These are phyloP conservation scores for Furnarius figulus DNA, from an alignment of 2,113 vertebrate species.

Conservation along the genomic window DNA sequence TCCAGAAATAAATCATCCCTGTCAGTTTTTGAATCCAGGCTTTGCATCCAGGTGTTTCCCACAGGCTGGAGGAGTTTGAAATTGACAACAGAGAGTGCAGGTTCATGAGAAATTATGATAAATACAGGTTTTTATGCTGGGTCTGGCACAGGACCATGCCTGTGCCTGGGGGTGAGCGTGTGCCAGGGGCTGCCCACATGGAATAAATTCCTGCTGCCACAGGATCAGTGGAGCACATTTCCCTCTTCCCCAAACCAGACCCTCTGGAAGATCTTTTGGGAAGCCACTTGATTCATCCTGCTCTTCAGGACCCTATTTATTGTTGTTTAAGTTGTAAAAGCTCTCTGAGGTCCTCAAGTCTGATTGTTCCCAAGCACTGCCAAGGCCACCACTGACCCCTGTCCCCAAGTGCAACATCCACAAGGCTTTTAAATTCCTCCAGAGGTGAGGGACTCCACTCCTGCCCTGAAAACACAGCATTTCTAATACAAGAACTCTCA, in stretches of 20 bases:
- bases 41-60: not conserved
- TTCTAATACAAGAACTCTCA: not conserved
- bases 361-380: not conserved
- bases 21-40: not conserved
- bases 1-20: not conserved
- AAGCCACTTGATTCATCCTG: not conserved
- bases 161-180: fast-evolving
- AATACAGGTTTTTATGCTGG: not conserved
- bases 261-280: not conserved
- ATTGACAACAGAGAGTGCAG: not conserved
- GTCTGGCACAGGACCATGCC: not conserved
- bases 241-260: not conserved
- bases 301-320: not conserved
- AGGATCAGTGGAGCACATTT: fast-evolving
- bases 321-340: not conserved
- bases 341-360: too few relatives aligned
- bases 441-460: not conserved
- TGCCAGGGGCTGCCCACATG: not conserved
- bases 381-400: not conserved
- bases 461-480: not conserved
- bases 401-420: not conserved
- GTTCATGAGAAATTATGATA: not conserved
- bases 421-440: not conserved
- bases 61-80: not conserved
- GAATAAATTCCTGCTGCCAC: fast-evolving